Conservation (phyloP, 2,113 vertebrate genomes). For the Oncorhynchus tshawytscha region DNA sequence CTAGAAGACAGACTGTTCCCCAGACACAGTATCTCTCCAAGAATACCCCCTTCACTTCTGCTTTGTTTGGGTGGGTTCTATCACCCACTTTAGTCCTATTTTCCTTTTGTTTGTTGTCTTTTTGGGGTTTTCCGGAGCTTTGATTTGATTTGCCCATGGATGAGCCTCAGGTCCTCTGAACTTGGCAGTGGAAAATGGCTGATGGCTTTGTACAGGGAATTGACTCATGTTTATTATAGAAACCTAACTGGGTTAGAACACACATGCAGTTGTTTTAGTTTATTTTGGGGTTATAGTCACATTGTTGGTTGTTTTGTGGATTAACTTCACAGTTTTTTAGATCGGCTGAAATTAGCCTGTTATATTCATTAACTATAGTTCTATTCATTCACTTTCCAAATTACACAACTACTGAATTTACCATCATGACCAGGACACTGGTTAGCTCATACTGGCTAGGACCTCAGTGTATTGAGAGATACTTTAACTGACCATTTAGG, state of each 20-base stretch:
- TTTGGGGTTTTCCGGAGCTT: conserved; percentile 18
- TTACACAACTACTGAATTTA: background rate
- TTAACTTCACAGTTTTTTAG: background rate
- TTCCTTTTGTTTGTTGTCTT: conserved; percentile 10
- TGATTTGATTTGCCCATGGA: background rate
- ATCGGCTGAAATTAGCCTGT: background rate
- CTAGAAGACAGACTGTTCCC: background rate
- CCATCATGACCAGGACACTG: background rate
- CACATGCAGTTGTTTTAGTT: background rate
- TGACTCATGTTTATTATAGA: background rate
- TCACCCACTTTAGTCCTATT: conserved; percentile 6
- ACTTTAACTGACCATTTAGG: background rate
- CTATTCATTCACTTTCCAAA: background rate
- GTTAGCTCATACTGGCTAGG: background rate
- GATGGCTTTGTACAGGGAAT: background rate
- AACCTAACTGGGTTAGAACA: background rate
- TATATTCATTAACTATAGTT: background rate
- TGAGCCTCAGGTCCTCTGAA: background rate
- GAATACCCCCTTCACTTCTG: background rate
- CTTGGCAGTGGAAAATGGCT: background rate
- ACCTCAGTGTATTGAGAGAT: background rate
- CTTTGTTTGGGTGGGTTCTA: background rate
- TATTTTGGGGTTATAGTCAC: background rate
- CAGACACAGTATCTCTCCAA: conserved; percentile 27
- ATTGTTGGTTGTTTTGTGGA: background rate